Conservation (phyloP, 2,888 invertebrate species). For the Acleris laterana region DNA sequence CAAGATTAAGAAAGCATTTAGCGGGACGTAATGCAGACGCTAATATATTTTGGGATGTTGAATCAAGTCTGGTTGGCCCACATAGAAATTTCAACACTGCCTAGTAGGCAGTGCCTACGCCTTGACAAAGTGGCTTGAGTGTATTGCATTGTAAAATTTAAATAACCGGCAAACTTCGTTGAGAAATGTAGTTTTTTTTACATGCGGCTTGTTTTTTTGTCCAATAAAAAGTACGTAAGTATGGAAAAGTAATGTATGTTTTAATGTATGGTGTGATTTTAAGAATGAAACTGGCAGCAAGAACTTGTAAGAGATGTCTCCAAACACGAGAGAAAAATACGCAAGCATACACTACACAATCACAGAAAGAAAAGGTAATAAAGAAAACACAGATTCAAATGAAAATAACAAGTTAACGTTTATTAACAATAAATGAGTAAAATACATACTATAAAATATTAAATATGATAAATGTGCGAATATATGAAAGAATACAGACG, state of each 20-base stretch:
- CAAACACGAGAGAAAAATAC: constrained; percentile 15
- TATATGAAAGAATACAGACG: constrained; percentile 22
- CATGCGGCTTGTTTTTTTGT: no score
- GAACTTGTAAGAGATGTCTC: not conserved
- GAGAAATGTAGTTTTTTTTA: no score
- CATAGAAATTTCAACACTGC: constrained; percentile 28
- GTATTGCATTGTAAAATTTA: constrained; percentile 21
- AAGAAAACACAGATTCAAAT: constrained; percentile 39
- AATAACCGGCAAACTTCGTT: not conserved
- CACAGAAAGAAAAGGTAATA: constrained; percentile 36
- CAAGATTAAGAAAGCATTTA: constrained; percentile 14
- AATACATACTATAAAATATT: constrained; percentile 37
- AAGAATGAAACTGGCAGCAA: not conserved
- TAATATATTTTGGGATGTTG: constrained; percentile 30
- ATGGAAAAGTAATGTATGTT: no score
- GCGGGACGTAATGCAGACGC: constrained; percentile 10
- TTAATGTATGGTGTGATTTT: not conserved
- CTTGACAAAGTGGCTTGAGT: constrained; percentile 23
- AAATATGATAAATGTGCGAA: constrained; percentile 37
- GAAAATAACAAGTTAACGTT: constrained; percentile 36
- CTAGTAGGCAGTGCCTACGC: no score
- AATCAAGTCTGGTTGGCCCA: constrained; percentile 27
- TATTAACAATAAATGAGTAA: constrained; percentile 33
- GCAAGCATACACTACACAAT: constrained; percentile 28
- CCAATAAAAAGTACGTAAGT: no score